Base-by-base conservation (phyloP, 2,113 vertebrate genomes). In the Ophiodon elongatus region DNA sequence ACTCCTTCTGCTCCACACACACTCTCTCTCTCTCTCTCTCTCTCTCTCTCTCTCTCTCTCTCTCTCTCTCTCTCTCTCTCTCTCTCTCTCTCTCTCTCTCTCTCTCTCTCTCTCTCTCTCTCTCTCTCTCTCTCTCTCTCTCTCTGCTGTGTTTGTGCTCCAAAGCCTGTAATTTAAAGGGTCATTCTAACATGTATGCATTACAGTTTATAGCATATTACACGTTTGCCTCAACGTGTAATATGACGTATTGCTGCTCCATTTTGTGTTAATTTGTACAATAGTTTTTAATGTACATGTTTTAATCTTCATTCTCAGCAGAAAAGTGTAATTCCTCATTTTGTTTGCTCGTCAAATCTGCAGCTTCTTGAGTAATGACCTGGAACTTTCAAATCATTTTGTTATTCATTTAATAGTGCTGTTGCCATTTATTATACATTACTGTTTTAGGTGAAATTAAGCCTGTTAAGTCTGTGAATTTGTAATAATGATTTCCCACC, bases 301-400 rank as follows among this genome's bases (percentile, higher is more conserved):
- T 60, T 57, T 27, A 5, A 9, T 27, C 29, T 4, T 39, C 33
- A 17, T 10, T 56, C 29, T 35, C 27, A 31, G 31, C 19, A 3
- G 47, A 76, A 39, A 66, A 31, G 31, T 76, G 54, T 57, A 9
- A 9, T 60, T 76, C n/a, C 33, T 45, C 25, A 41, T 52, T 67
- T 50, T 29, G 9, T 72, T 67, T 1, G 8, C 6, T 39, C 8
- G 6, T 74, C 47, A 8, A 4, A 15, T 27, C 4, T 57, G 41
- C 14, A 70, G 23, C 37, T 25, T 78, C 35, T 8, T 41, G 65
- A 56, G 0, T 70, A 47, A 80, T 50, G 33, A 68, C 10, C 60
- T 56, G 72, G 33, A 76, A 67, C 59, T 67, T 60, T 33, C 2
- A 29, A 15, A 37, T 85, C 50, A 74, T 41, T 39, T 65, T 54